phyloP scores from a whole-genome alignment of 1,140 invertebrate species.

The Brachionus paranguensis region DNA sequence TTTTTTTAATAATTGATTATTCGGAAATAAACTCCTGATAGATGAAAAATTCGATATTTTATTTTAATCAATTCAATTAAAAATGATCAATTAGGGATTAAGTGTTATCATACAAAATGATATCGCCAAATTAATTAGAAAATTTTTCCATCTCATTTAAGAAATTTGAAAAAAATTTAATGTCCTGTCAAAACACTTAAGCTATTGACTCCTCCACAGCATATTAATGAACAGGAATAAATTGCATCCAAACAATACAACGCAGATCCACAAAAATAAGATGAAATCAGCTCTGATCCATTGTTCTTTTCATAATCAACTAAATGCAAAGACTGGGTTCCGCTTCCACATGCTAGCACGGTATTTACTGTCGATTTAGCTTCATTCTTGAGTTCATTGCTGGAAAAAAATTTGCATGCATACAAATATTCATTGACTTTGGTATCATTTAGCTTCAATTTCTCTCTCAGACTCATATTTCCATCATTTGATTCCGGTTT shows the following conservation, averaged over 20 bases:
- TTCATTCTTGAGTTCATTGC: not conserved
- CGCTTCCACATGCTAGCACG: conserved; percentile 31
- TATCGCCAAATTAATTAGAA: not conserved
- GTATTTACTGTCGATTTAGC: not conserved
- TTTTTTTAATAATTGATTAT: too few species aligned
- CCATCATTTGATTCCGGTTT: not conserved
- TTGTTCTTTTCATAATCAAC: conserved; percentile 9
- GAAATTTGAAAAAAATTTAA: not conserved
- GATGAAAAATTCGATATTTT: too few species aligned
- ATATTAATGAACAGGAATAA: conserved; percentile 24
- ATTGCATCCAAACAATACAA: conserved; percentile 31
- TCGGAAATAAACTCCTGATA: too few species aligned
- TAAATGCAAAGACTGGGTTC: conserved; percentile 36
- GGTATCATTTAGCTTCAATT: not conserved
- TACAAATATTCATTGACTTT: conserved; percentile 34
- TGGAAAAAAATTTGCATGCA: conserved; percentile 38
- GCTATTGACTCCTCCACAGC: conserved; percentile 19
- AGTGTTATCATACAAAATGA: too few species aligned
- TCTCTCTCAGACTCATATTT: not conserved
- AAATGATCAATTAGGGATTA: too few species aligned
- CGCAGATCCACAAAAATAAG: not conserved
- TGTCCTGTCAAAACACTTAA: not conserved
- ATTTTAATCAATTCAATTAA: too few species aligned
- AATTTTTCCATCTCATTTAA: not conserved
- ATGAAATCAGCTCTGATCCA: not conserved